phyloP scores from a whole-genome alignment of 2,888 invertebrate genomes.

The Cantharis nigra region DNA sequence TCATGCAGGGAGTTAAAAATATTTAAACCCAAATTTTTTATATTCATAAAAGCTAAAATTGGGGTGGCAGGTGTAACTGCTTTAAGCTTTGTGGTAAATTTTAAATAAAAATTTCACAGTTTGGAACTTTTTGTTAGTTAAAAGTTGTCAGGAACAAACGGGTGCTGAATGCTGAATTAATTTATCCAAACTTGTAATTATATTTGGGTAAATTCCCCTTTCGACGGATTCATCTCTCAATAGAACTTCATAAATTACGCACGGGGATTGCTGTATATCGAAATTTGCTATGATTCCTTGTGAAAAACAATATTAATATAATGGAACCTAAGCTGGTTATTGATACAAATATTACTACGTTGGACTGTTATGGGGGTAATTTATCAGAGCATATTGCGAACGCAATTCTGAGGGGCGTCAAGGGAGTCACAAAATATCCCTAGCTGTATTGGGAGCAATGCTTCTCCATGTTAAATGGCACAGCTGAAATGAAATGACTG shows the following conservation, averaged over 20 bases:
- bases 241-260: neutral
- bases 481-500: constrained; percentile 20
- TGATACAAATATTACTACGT: constrained; percentile 40
- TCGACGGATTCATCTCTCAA: neutral
- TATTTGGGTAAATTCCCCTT: constrained; percentile 6
- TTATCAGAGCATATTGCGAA: constrained; percentile 36
- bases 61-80: constrained; percentile 6
- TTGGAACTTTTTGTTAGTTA: constrained; percentile 9
- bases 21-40: neutral
- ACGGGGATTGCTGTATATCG: neutral
- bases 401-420: constrained; percentile 38
- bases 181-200: constrained; percentile 13
- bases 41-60: neutral
- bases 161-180: constrained; percentile 15
- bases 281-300: constrained; percentile 10
- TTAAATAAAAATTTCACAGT: constrained; percentile 15
- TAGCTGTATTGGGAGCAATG: constrained; percentile 27
- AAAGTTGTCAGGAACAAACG: constrained; percentile 9
- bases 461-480: constrained; percentile 25
- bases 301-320: constrained; percentile 25
- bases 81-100: neutral
- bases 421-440: constrained; percentile 38
- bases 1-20: neutral
- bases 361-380: constrained; percentile 37
- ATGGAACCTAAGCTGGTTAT: constrained; percentile 38